Evolutionary conservation across 2,888 invertebrate species (phyloP).

Genomic region (Sinodicranocentrus sp.): DNA sequence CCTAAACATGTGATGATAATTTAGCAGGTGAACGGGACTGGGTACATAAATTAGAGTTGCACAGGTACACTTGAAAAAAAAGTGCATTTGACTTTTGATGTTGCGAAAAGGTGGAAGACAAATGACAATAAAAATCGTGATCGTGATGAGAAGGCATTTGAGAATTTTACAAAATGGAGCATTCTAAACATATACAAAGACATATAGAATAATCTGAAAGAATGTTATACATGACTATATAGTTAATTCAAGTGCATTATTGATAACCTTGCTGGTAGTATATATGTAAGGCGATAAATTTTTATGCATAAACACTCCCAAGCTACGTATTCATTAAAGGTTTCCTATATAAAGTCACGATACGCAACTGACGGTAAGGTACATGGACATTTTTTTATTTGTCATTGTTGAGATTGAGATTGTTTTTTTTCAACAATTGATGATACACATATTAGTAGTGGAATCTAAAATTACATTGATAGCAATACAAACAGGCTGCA

Average conservation of each 20-base stretch:
- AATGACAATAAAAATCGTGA: neutral
- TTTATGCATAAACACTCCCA: conserved; percentile 14
- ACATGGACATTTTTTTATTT: too few relatives aligned
- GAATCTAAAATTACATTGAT: neutral
- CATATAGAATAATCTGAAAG: too few relatives aligned
- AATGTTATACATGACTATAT: too few relatives aligned
- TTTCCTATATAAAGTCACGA: neutral
- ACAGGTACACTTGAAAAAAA: neutral
- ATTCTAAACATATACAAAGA: too few relatives aligned
- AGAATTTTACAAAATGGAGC: too few relatives aligned
- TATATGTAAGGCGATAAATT: too few relatives aligned
- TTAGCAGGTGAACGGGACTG: neutral
- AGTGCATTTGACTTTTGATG: neutral
- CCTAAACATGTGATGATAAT: too few relatives aligned
- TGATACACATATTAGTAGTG: neutral
- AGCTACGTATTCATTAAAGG: neutral
- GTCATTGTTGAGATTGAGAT: neutral
- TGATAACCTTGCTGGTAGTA: too few relatives aligned
- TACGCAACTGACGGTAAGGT: too few relatives aligned
- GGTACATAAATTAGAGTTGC: neutral
- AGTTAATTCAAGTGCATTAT: too few relatives aligned
- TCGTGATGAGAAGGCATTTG: too few relatives aligned
- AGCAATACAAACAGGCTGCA: too few relatives aligned
- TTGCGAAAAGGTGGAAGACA: conserved; percentile 11
- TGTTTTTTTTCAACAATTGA: neutral